Evolutionary conservation across 2,797 vertebrate species (phyloP).

Genomic region (Phoebastria nigripes): DNA sequence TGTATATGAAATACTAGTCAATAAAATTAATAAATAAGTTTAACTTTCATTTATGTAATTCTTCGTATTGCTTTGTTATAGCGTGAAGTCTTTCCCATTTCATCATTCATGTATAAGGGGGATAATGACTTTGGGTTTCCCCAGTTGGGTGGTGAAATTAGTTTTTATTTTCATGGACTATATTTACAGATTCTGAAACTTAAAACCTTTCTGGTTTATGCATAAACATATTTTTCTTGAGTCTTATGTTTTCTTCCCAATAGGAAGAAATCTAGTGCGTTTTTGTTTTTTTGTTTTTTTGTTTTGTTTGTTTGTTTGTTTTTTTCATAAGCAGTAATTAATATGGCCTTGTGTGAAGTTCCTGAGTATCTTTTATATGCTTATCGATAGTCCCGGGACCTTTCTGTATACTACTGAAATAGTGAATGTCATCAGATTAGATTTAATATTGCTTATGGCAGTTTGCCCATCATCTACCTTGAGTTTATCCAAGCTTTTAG

Average conservation of each 20-base stretch:
- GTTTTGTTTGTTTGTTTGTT: neutral
- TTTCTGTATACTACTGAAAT: neutral
- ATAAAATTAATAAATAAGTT: neutral
- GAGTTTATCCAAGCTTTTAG: neutral
- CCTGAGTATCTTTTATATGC: neutral
- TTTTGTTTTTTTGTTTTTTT: neutral
- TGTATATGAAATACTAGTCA: neutral
- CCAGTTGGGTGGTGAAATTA: neutral
- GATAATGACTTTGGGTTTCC: neutral
- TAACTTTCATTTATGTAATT: neutral
- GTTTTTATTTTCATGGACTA: neutral
- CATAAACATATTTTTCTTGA: neutral
- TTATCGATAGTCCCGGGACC: neutral
- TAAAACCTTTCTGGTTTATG: neutral
- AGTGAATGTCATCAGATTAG: neutral
- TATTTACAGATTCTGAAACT: neutral
- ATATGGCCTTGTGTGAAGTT: neutral
- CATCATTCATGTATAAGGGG: neutral
- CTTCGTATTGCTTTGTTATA: neutral
- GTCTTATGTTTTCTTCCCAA: neutral
- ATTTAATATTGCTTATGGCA: neutral
- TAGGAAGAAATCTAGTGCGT: neutral
- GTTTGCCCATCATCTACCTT: neutral
- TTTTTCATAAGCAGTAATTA: neutral
- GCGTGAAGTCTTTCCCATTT: neutral